Base-by-base conservation (phyloP, 2,888 invertebrate genomes). In the Agrochola lychnidis region DNA sequence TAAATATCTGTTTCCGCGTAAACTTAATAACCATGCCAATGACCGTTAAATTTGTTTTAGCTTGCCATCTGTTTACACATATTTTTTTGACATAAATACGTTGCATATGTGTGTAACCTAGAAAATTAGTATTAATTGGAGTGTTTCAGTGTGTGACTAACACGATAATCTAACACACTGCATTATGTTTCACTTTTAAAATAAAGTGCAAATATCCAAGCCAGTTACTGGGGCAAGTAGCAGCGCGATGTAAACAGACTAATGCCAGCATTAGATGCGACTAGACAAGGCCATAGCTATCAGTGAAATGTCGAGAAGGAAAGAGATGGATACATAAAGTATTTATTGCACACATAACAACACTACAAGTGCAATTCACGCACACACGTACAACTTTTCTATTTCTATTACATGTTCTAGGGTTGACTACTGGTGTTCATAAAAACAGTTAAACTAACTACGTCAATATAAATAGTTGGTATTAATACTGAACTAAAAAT, bases 221-320 rank as follows among this genome's bases (percentile, higher is more conserved):
- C 93, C 53, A 95, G 95, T 93, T 83, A 90, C 94, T 94, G 80
- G 91, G 86, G 88, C 86, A 87, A 79, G 81, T 86, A 89, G 84
- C 74, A 75, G 79, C 73, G 73, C 81, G 81, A 86, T 93, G 90
- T 94, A 92, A 96, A 96, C 94, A 89, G 90, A 94, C 96, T 96
- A 96, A 95, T 90, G 94, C 96, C 94, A 95, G 96, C 95, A 96
- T 96, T 96, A 96, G 96, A 96, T 96, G 96, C 95, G 96, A 96
- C 96, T 96, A 96, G 96, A 96, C 96, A 96, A 96, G 96, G 96
- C 96, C 96, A 94, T 92, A 95, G 94, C 96, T 96, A 96, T 96
- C 96, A 96, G 96, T 96, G 96, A 96, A 96, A 96, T 96, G 96
- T 96, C 94, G 96, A 95, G 96, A 94, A 93, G 93, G 96, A 96